A percentile compares a stretch with the other conserved stretches of the same genome.
These are phyloP conservation scores for Plagodis dolabraria DNA, from an alignment of 2,888 invertebrate species.

Conservation along the genomic window DNA sequence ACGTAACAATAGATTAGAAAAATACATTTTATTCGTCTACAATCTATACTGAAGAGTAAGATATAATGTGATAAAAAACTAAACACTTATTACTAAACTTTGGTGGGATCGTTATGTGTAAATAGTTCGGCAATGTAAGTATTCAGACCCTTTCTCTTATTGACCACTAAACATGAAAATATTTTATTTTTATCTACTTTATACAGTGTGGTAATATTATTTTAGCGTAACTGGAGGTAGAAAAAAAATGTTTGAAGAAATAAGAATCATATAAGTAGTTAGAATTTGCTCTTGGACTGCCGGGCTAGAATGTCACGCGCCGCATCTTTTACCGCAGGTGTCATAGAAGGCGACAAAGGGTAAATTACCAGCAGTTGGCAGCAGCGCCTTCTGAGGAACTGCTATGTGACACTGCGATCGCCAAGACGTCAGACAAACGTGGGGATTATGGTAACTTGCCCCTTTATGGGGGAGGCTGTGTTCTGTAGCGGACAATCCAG, in stretches of 20 bases:
- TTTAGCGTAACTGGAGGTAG: neutral
- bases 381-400: too few species aligned
- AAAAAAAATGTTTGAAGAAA: neutral
- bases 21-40: constrained; percentile 54
- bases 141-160: constrained; percentile 42
- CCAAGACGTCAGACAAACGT: too few species aligned
- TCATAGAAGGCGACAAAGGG: too few species aligned
- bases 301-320: too few species aligned
- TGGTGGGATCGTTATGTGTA: constrained; percentile 82
- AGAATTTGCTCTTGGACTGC: too few species aligned
- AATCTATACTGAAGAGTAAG: constrained; percentile 51
- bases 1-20: constrained; percentile 49
- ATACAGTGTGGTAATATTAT: constrained; percentile 3
- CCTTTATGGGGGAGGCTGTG: too few species aligned
- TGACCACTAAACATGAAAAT: constrained; percentile 29
- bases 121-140: constrained; percentile 67
- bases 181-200: constrained; percentile 1
- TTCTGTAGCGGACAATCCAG: too few species aligned
- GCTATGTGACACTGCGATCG: too few species aligned
- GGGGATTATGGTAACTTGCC: too few species aligned
- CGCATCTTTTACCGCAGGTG: too few species aligned
- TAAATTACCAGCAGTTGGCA: too few species aligned
- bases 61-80: constrained; percentile 64
- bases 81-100: constrained; percentile 79
- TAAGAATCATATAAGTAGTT: too few species aligned